These are phyloP conservation scores for Xiphorhynchus erythropygius DNA, from an alignment of 2,797 vertebrate genomes.

Conservation along the genomic window DNA sequence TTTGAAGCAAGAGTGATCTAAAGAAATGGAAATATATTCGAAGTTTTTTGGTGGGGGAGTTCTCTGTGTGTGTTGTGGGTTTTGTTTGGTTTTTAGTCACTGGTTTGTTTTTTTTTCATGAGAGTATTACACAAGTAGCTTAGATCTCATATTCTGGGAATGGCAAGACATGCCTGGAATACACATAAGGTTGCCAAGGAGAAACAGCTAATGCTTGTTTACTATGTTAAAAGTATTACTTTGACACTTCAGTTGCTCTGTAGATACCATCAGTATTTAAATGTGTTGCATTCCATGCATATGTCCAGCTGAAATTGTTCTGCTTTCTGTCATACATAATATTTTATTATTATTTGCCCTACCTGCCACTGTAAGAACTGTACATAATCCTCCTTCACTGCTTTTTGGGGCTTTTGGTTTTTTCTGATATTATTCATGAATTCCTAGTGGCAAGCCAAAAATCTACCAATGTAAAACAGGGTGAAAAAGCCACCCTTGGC, in stretches of 20 bases:
- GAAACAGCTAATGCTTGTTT: background rate
- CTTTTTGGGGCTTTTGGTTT: background rate
- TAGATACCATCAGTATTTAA: background rate
- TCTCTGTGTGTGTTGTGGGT: too few relatives aligned
- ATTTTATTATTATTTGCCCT: background rate
- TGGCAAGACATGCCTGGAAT: background rate
- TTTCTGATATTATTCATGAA: background rate
- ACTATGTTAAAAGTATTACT: background rate
- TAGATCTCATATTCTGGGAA: background rate
- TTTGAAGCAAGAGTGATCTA: background rate
- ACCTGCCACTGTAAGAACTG: background rate
- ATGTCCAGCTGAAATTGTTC: background rate
- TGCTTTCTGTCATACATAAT: background rate
- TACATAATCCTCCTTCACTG: background rate
- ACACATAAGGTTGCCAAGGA: background rate
- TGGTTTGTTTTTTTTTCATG: background rate
- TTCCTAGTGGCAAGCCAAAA: background rate
- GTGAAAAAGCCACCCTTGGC: background rate
- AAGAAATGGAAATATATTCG: background rate
- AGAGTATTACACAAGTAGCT: background rate
- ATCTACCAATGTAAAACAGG: background rate
- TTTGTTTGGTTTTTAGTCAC: background rate
- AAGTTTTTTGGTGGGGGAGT: background rate
- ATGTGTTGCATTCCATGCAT: background rate
- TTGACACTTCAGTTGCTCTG: background rate